Evolutionary conservation across 2,888 invertebrate species (phyloP).

Genomic region (Eupithecia centaureata): DNA sequence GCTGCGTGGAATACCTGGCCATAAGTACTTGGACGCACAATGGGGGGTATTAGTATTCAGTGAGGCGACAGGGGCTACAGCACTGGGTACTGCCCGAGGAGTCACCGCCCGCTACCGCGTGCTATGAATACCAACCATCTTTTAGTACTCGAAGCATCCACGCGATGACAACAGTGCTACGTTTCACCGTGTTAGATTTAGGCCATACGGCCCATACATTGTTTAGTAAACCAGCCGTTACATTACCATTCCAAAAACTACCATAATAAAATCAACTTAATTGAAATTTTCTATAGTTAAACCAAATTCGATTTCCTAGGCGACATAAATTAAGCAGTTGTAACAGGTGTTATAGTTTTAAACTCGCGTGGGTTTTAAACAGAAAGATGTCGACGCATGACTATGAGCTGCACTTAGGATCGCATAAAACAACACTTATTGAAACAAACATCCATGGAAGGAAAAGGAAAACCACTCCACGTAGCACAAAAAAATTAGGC

Average conservation of each 20-base stretch:
- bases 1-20: slow-evolving; percentile 54
- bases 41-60: slow-evolving; percentile 76
- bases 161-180: slow-evolving; percentile 62
- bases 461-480: no score
- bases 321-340: background rate
- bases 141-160: slow-evolving; percentile 64
- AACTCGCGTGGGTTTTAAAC: slow-evolving; percentile 51
- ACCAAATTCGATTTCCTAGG: background rate
- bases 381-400: slow-evolving; percentile 40
- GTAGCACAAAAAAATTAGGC: no score
- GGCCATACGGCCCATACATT: slow-evolving; percentile 71
- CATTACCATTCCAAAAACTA: slow-evolving; percentile 49
- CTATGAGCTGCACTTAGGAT: background rate
- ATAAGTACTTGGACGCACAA: slow-evolving; percentile 57
- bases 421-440: background rate
- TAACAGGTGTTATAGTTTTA: slow-evolving; percentile 28
- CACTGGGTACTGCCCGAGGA: slow-evolving; percentile 72
- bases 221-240: slow-evolving; percentile 73
- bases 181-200: slow-evolving; percentile 67
- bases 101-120: slow-evolving; percentile 77
- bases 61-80: slow-evolving; percentile 63
- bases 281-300: background rate
- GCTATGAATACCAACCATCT: slow-evolving; percentile 69
- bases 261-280: background rate
- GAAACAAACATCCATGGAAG: background rate